Conservation (phyloP, 2,888 invertebrate genomes). For the Notodonta ziczac region DNA sequence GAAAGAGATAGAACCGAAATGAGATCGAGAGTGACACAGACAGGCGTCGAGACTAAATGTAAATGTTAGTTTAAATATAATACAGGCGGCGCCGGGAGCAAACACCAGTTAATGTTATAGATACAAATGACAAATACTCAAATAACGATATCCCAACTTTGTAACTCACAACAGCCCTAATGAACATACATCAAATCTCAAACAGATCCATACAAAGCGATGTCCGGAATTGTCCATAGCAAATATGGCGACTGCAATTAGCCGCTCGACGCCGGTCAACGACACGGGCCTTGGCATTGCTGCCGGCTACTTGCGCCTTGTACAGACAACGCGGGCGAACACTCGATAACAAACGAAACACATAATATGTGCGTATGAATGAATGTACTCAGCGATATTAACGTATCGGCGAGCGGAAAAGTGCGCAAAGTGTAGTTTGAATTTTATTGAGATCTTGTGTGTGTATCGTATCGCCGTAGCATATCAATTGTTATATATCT, state of each 20-base stretch:
- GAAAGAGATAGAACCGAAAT: too few relatives aligned
- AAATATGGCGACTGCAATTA: slow-evolving; percentile 55
- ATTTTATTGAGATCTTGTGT: too few relatives aligned
- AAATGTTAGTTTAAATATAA: neutral
- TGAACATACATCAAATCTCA: slow-evolving; percentile 11
- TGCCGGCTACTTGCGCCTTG: slow-evolving; percentile 47
- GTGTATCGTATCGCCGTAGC: too few relatives aligned
- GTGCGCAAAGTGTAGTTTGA: too few relatives aligned
- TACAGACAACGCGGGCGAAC: neutral
- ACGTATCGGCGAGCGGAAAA: neutral
- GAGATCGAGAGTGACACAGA: neutral
- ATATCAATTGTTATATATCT: too few relatives aligned
- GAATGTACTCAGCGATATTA: too few relatives aligned
- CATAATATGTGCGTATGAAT: too few relatives aligned
- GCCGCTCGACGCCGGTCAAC: slow-evolving; percentile 52
- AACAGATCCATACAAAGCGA: slow-evolving; percentile 21
- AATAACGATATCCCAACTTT: neutral
- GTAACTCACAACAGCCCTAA: slow-evolving; percentile 6
- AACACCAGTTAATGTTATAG: slow-evolving; percentile 7
- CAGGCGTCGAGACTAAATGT: neutral
- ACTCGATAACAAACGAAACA: neutral
- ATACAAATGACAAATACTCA: slow-evolving; percentile 8
- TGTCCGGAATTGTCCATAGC: slow-evolving; percentile 33
- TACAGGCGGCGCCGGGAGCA: slow-evolving; percentile 10
- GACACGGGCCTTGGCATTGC: slow-evolving; percentile 72